Conservation (phyloP, 1,140 invertebrate species). For the Bombus consobrinus region DNA sequence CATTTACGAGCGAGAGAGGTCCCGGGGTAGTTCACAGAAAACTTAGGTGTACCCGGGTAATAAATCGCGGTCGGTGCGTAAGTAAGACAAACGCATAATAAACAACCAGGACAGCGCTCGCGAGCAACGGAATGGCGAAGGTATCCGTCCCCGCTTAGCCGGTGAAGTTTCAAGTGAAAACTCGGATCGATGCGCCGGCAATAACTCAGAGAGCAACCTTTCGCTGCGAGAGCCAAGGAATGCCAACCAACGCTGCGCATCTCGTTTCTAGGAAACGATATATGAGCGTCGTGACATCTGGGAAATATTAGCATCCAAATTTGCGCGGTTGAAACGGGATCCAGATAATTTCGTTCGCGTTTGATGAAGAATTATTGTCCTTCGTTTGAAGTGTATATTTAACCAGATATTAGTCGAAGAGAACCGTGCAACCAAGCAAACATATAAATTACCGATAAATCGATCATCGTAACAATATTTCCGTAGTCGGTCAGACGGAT, state of each 20-base stretch:
- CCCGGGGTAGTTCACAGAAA: conserved; percentile 34
- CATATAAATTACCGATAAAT: conserved; percentile 15
- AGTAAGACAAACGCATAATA: conserved; percentile 59
- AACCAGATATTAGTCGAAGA: not conserved
- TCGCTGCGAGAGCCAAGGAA: conserved; percentile 30
- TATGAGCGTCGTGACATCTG: conserved; percentile 38
- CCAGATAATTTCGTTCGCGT: conserved; percentile 31
- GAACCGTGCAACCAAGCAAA: not conserved
- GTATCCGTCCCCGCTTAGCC: not conserved
- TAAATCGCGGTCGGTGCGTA: conserved; percentile 44
- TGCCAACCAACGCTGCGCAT: not conserved
- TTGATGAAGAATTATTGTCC: conserved; percentile 40
- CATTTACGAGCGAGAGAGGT: conserved; percentile 30
- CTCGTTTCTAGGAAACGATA: conserved; percentile 47
- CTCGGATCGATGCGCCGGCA: conserved; percentile 53
- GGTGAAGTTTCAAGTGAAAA: conserved; percentile 46
- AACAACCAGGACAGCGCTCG: conserved; percentile 40
- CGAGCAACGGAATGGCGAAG: conserved; percentile 27
- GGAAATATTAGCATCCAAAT: conserved; percentile 50
- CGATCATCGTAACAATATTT: not conserved
- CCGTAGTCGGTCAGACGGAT: not conserved
- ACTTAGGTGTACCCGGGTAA: not conserved
- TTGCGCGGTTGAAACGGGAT: conserved; percentile 23
- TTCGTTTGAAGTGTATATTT: conserved; percentile 28
- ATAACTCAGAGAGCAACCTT: conserved; percentile 52